Percentiles rank a stretch among this genome's conserved stretches.
Conservation (phyloP, 1,140 invertebrate genomes). For the Argopecten irradians region DNA sequence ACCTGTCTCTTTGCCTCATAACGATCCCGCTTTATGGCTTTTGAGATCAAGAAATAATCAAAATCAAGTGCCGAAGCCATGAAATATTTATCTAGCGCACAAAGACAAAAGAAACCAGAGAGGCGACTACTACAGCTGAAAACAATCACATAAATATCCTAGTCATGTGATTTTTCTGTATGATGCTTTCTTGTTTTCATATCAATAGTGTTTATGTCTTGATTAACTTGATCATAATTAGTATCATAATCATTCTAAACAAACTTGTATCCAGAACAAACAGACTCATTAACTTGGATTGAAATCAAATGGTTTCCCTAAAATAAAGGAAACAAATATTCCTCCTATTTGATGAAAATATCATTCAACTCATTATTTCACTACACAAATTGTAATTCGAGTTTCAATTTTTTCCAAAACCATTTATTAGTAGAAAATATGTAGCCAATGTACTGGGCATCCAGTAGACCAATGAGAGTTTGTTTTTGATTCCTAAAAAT, state of each 20-base stretch:
- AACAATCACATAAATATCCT: background rate
- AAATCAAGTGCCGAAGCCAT: background rate
- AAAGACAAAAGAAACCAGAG: background rate
- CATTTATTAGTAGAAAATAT: no score
- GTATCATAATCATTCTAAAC: background rate
- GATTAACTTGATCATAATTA: background rate
- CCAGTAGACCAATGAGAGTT: no score
- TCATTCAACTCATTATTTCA: no score
- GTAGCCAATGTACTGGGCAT: no score
- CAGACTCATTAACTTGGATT: no score
- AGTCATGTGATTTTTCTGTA: background rate
- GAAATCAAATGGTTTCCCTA: no score
- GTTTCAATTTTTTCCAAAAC: no score
- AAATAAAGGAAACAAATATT: no score
- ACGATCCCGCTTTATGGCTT: background rate
- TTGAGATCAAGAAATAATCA: background rate
- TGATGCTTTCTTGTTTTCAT: background rate
- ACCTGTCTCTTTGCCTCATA: background rate
- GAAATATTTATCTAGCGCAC: slow-evolving; percentile 2
- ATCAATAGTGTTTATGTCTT: background rate
- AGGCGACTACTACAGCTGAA: background rate
- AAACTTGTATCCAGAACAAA: background rate
- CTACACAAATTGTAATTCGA: no score
- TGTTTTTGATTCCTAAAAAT: no score
- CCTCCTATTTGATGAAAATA: no score